phyloP scores from a whole-genome alignment of 1,140 invertebrate species.

The Protaetia brevitarsis region DNA sequence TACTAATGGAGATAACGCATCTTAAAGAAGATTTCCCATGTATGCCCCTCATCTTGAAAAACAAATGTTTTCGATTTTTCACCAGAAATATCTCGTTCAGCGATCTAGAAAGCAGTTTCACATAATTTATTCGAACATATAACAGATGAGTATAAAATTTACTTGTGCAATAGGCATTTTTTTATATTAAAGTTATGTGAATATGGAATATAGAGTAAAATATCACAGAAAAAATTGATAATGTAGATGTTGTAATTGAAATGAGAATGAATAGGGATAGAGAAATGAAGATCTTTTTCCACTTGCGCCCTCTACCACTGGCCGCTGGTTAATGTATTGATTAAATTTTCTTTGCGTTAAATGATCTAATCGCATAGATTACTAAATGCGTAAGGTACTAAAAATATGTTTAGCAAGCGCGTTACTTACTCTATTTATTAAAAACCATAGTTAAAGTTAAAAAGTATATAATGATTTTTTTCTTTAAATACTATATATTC shows the following conservation, averaged over 20 bases:
- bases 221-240: neutral
- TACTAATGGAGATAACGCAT: slow-evolving; percentile 77
- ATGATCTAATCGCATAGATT: too few relatives aligned
- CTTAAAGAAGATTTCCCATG: slow-evolving; percentile 80
- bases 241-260: neutral
- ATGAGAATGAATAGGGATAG: neutral
- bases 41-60: slow-evolving; percentile 81
- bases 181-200: neutral
- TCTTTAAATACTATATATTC: too few relatives aligned
- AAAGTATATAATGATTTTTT: too few relatives aligned
- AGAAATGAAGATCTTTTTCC: too few relatives aligned
- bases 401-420: too few relatives aligned
- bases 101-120: neutral
- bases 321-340: too few relatives aligned
- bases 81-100: neutral
- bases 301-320: too few relatives aligned
- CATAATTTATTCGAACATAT: neutral
- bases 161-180: neutral
- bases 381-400: too few relatives aligned
- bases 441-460: too few relatives aligned
- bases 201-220: neutral
- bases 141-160: neutral
- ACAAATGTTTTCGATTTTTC: slow-evolving; percentile 63
- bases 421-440: too few relatives aligned
- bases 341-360: too few relatives aligned